These are phyloP conservation scores for Thyatira batis DNA, from an alignment of 2,888 invertebrate species.

Conservation along the genomic window DNA sequence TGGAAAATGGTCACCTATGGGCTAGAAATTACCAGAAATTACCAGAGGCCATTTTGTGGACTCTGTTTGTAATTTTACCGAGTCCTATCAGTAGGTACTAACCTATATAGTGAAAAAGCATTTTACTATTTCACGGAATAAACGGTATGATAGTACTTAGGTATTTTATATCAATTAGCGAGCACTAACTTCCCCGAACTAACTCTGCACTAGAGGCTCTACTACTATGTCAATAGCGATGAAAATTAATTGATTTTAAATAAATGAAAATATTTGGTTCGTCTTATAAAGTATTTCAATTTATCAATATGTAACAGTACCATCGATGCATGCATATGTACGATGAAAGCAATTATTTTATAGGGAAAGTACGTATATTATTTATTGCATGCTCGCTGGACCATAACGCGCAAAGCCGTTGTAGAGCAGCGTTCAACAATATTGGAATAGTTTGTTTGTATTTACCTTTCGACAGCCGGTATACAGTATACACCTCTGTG, in stretches of 20 bases:
- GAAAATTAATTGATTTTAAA: too few species aligned
- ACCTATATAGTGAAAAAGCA: too few species aligned
- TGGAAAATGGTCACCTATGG: too few species aligned
- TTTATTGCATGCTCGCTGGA: slow-evolving; percentile 55
- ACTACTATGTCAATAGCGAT: neutral
- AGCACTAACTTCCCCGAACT: too few species aligned
- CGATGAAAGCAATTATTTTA: slow-evolving; percentile 40
- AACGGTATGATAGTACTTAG: too few species aligned
- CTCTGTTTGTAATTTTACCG: too few species aligned
- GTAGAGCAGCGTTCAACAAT: slow-evolving; percentile 54
- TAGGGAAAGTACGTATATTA: slow-evolving; percentile 48
- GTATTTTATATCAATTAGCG: too few species aligned
- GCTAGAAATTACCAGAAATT: too few species aligned
- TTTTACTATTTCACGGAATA: too few species aligned
- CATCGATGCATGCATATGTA: slow-evolving; percentile 28
- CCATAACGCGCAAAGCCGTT: slow-evolving; percentile 50
- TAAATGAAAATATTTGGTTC: too few species aligned
- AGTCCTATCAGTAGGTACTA: too few species aligned
- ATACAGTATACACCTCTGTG: slow-evolving; percentile 33
- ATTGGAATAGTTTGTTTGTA: slow-evolving; percentile 66
- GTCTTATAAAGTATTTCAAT: slow-evolving; percentile 23
- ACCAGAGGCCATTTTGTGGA: too few species aligned
- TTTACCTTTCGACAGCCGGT: slow-evolving; percentile 56
- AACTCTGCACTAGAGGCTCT: neutral
- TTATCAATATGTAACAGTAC: slow-evolving; percentile 29